Percentiles rank a stretch among this genome's conserved stretches.
Evolutionary conservation across 2,888 invertebrate genomes (phyloP).

Genomic region (Cosmia trapezina): DNA sequence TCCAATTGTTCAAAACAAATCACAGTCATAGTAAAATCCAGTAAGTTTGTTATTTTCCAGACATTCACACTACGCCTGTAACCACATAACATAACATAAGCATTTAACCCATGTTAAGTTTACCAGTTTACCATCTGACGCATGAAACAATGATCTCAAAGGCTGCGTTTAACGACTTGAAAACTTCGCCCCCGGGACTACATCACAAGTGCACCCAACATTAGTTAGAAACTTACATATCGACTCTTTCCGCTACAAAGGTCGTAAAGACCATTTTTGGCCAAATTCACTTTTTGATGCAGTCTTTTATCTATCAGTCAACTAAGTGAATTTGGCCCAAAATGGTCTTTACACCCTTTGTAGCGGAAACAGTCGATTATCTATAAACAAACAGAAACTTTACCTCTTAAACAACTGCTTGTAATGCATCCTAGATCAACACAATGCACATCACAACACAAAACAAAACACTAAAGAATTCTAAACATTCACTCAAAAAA

Average conservation of each 20-base stretch:
- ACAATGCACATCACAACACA: conserved; percentile 74
- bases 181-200: conserved; percentile 45
- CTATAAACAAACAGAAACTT: conserved; percentile 43
- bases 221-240: conserved; percentile 13
- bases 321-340: too few relatives aligned
- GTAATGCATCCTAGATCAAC: conserved; percentile 84
- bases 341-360: too few relatives aligned
- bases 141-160: conserved; percentile 50
- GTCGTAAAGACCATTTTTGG: too few relatives aligned
- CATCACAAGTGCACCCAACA: conserved; percentile 26
- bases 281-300: too few relatives aligned
- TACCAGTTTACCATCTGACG: conserved; percentile 13
- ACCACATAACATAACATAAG: conserved; percentile 12
- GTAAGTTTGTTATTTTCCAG: conserved; percentile 20
- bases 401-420: conserved; percentile 88
- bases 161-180: conserved; percentile 48
- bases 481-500: conserved; percentile 61
- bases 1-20: conserved; percentile 23
- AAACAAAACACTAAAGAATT: conserved; percentile 70
- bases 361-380: too few relatives aligned
- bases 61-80: conserved; percentile 22
- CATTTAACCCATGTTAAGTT: conserved; percentile 25
- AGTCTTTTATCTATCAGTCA: too few relatives aligned
- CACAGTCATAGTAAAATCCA: conserved; percentile 21
- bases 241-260: too few relatives aligned